phyloP scores from a whole-genome alignment of 2,113 vertebrate species.

The Psettodes erumei region DNA sequence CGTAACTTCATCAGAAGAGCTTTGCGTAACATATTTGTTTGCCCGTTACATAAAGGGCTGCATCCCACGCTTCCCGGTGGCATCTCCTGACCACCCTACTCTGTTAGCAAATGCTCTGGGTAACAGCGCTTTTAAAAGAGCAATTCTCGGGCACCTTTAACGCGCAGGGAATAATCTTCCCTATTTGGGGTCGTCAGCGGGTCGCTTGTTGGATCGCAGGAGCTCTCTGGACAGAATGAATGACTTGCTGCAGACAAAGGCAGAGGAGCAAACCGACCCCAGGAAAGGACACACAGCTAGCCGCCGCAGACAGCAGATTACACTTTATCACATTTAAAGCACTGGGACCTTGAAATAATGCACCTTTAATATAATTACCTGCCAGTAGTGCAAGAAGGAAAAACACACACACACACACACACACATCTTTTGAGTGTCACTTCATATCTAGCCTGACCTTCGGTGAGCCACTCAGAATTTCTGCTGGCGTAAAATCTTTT shows the following conservation, averaged over 20 bases:
- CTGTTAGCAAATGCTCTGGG: conserved; percentile 46
- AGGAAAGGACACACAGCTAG: conserved; percentile 58
- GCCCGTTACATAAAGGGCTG: conserved; percentile 62
- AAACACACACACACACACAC: conserved; percentile 29
- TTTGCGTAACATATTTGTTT: conserved; percentile 69
- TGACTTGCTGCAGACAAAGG: conserved; percentile 32
- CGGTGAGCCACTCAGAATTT: conserved; percentile 70
- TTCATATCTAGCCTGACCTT: conserved; percentile 69
- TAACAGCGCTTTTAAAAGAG: conserved; percentile 42
- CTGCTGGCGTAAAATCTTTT: conserved; percentile 67
- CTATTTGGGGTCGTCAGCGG: neutral
- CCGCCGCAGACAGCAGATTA: conserved; percentile 70
- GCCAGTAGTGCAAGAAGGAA: conserved; percentile 62
- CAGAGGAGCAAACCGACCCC: conserved; percentile 62
- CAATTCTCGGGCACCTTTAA: conserved; percentile 32
- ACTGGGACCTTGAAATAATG: conserved; percentile 80
- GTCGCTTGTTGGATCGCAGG: conserved; percentile 2
- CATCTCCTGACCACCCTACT: conserved; percentile 65
- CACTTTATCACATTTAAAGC: conserved; percentile 77
- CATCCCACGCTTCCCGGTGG: conserved; percentile 60
- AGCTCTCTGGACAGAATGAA: conserved; percentile 16
- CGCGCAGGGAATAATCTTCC: conserved; percentile 19
- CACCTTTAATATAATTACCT: conserved; percentile 81
- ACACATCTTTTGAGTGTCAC: conserved; percentile 66
- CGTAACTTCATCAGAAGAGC: conserved; percentile 62